phyloP scores from a whole-genome alignment of 1,140 invertebrate genomes.

The Meloidogyne hapla region DNA sequence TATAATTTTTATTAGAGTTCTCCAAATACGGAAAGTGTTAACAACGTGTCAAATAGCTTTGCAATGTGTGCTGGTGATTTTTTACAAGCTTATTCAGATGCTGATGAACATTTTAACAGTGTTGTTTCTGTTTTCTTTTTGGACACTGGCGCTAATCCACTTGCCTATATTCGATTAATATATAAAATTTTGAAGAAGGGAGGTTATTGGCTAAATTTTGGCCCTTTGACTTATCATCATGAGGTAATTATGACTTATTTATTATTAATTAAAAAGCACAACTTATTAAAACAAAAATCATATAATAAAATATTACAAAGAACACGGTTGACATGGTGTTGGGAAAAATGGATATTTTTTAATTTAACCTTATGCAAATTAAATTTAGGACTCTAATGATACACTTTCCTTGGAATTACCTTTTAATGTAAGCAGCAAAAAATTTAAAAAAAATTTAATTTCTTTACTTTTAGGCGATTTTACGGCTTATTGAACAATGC shows the following conservation, averaged over 20 bases:
- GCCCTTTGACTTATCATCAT: slow-evolving; percentile 87
- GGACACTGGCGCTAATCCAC: slow-evolving; percentile 92
- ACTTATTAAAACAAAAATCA: too few species aligned
- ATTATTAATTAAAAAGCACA: too few species aligned
- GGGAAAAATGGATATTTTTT: too few species aligned
- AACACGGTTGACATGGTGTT: too few species aligned
- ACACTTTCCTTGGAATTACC: slow-evolving; percentile 91
- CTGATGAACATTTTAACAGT: slow-evolving; percentile 78
- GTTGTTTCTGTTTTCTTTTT: slow-evolving; percentile 96
- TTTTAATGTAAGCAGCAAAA: slow-evolving; percentile 77
- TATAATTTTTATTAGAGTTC: too few species aligned
- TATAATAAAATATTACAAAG: too few species aligned
- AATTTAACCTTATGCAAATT: too few species aligned
- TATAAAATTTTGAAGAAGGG: slow-evolving; percentile 83
- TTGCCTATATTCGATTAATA: slow-evolving; percentile 90
- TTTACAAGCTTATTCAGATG: slow-evolving; percentile 72
- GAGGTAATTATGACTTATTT: too few species aligned
- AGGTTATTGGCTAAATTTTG: slow-evolving; percentile 68
- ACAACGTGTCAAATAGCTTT: slow-evolving; percentile 73
- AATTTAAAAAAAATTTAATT: background rate
- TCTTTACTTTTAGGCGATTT: slow-evolving; percentile 56
- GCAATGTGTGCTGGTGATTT: slow-evolving; percentile 95
- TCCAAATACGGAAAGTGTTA: slow-evolving; percentile 65
- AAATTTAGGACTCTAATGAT: slow-evolving; percentile 80
- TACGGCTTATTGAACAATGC: slow-evolving; percentile 73